phyloP scores from a whole-genome alignment of 2,888 invertebrate species.

The Tachystola acroxantha region DNA sequence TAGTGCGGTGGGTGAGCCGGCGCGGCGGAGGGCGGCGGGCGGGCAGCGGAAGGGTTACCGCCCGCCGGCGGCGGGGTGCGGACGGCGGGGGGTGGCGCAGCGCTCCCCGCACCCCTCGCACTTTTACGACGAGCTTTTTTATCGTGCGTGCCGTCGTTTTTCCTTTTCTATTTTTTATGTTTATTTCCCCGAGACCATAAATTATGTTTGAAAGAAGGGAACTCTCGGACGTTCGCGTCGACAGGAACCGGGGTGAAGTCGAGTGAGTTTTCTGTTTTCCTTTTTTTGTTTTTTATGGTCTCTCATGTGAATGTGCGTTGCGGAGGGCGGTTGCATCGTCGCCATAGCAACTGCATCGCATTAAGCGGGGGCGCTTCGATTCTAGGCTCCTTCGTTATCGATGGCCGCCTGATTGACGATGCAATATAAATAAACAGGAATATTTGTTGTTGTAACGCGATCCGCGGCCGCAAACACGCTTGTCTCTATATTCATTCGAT shows the following conservation, averaged over 20 bases:
- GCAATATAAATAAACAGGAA: conserved; percentile 48
- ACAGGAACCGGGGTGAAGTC: conserved; percentile 72
- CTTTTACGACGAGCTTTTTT: conserved; percentile 77
- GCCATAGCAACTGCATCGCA: conserved; percentile 69
- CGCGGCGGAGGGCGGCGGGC: conserved; percentile 52
- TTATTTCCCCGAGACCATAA: conserved; percentile 79
- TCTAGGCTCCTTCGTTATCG: conserved; percentile 6
- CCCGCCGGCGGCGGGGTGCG: conserved; percentile 49
- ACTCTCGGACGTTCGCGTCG: conserved; percentile 72
- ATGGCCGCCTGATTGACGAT: conserved; percentile 30
- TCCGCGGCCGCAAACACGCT: conserved; percentile 58
- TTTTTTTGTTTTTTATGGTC: conserved; percentile 69
- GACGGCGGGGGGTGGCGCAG: conserved; percentile 23
- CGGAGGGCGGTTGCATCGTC: conserved; percentile 62
- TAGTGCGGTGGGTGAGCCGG: conserved; percentile 45
- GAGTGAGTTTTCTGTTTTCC: conserved; percentile 65
- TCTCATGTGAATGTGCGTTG: conserved; percentile 33
- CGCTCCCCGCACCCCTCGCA: conserved; percentile 50
- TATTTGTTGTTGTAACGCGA: conserved; percentile 72
- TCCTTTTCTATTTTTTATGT: conserved; percentile 79
- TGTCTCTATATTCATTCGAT: conserved; percentile 71
- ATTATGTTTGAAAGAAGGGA: conserved; percentile 79
- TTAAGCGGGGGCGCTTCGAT: conserved; percentile 33
- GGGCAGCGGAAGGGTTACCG: conserved; percentile 73
- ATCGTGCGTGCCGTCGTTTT: conserved; percentile 78